phyloP scores from a whole-genome alignment of 2,888 invertebrate genomes.

The Drosophila pegasa region DNA sequence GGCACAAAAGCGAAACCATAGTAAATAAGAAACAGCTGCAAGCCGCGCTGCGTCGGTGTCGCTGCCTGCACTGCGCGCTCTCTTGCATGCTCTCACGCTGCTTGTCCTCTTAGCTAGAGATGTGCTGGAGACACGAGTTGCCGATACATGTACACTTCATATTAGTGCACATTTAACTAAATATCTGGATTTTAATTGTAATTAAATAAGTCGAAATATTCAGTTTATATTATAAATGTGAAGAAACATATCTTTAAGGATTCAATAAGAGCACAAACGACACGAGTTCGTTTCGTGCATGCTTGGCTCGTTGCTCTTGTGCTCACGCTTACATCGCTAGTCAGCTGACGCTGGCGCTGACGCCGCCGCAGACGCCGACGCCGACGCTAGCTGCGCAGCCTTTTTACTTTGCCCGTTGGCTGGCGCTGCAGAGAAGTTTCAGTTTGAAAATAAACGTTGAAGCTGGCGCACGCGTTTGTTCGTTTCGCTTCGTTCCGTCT shows the following conservation, averaged over 20 bases:
- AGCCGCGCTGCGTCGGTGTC: constrained; percentile 51
- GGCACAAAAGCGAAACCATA: constrained; percentile 71
- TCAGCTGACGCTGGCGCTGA: constrained; percentile 46
- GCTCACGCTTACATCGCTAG: constrained; percentile 44
- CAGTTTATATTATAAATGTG: no score
- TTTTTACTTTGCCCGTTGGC: constrained; percentile 48
- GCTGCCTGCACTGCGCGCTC: constrained; percentile 28
- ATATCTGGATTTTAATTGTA: no score
- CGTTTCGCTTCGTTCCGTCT: constrained; percentile 39
- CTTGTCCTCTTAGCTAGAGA: constrained; percentile 33
- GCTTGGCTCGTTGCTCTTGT: constrained; percentile 14
- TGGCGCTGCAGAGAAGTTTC: constrained; percentile 58
- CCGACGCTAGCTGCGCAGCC: constrained; percentile 34
- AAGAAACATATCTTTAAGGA: background rate
- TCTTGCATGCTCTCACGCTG: constrained; percentile 3
- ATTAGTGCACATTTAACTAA: no score
- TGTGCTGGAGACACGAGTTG: no score
- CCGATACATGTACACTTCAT: no score
- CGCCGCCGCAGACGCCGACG: constrained; percentile 26
- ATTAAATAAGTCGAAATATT: no score
- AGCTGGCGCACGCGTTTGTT: constrained; percentile 41
- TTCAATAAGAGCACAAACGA: background rate
- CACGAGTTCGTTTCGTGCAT: constrained; percentile 7
- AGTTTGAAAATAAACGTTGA: constrained; percentile 70
- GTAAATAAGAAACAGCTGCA: constrained; percentile 81